Conservation (phyloP, 2,888 invertebrate genomes). For the Himalopsyche kuldschensis region DNA sequence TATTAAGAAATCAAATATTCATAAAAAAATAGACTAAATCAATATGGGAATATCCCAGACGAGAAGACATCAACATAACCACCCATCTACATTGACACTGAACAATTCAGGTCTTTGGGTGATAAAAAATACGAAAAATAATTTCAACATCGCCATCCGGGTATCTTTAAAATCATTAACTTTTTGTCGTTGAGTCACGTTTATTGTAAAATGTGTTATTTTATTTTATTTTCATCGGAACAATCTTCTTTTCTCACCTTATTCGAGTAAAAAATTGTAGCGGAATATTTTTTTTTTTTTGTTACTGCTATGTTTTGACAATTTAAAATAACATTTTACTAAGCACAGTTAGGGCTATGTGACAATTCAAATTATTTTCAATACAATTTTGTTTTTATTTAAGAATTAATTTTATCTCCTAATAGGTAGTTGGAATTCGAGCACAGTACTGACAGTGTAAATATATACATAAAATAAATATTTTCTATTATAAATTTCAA, state of each 20-base stretch:
- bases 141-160: neutral
- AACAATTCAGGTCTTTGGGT: neutral
- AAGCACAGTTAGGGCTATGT: too few relatives aligned
- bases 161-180: neutral
- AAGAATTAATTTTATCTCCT: too few relatives aligned
- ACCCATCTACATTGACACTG: neutral
- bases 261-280: neutral
- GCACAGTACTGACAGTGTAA: too few relatives aligned
- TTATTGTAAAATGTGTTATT: neutral
- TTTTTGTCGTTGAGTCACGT: neutral
- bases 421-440: too few relatives aligned
- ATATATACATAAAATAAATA: too few relatives aligned
- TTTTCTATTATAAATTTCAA: too few relatives aligned
- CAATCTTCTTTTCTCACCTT: neutral
- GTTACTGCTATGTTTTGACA: neutral
- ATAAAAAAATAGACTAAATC: neutral
- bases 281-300: neutral
- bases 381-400: too few relatives aligned
- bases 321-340: neutral
- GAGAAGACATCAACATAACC: neutral
- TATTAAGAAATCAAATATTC: too few relatives aligned
- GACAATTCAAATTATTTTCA: too few relatives aligned
- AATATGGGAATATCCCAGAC: neutral
- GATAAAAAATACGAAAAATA: neutral
- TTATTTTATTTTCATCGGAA: neutral